Evolutionary conservation across 2,797 vertebrate genomes (phyloP), one percentile per base, ranked within the genome.

Genomic region (Argentina silus): DNA sequence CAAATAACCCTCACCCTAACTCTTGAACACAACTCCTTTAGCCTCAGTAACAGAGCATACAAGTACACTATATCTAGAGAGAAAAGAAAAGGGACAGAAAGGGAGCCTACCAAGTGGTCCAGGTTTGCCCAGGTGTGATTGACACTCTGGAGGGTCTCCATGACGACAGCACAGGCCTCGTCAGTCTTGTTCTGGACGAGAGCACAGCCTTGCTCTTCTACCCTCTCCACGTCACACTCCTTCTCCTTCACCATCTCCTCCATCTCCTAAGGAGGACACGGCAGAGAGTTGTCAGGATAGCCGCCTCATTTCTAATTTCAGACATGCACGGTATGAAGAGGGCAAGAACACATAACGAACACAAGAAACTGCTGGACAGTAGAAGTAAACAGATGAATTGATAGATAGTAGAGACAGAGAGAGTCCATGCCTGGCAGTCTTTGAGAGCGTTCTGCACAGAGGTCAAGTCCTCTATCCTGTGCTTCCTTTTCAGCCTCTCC

Each of bases 101-200:
- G 1, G 51, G 19, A 60, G 81, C 81, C 57, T 80, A 99, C 97
- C 94, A 88, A 92, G 86, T 96, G 95, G 78, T 98, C 96, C 80
- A 99, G 90, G 87, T 92, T 93, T 61, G 95, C 93, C 97, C 98
- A 99, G 85, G 95, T 95, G 83, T 95, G 95, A 76, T 93, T 96
- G 82, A 99, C 95, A 72, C 95, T 94, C 86, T 86, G 92, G 15
- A 98, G 88, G 0, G 95, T 95, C 73, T 91, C 94, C 93, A 89
- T 90, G 79, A 98, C 94, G 1, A 87, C 87, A 71, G 91, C 88
- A 70, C 93, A 93, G 1, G 94, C 94, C 77, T 95, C 96, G 75
- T 97, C 94, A 0, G 95, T 96, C 87, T 98, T 99, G 90, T 96
- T 95, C 87, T 96, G 93, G 82, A 97, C 91, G 59, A 99, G 92